Conservation (phyloP, 2,797 vertebrate species). For the Bradypodion ventrale region DNA sequence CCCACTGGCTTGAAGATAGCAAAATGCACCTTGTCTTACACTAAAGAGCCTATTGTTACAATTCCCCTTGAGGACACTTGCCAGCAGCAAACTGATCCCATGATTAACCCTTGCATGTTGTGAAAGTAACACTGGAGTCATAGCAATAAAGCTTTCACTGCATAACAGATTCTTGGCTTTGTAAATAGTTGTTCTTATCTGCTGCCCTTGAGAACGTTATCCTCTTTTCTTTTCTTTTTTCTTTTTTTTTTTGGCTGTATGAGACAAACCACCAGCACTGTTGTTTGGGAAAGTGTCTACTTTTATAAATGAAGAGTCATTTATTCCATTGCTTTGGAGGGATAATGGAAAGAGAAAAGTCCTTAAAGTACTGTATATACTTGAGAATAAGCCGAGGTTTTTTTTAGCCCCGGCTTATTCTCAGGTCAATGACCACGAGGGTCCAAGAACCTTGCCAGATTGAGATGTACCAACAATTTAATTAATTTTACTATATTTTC, state of each 20-base stretch:
- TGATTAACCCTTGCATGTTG: slow-evolving; percentile 77
- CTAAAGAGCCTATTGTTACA: slow-evolving; percentile 69
- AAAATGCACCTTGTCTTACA: slow-evolving; percentile 42
- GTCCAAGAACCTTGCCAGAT: too few relatives aligned
- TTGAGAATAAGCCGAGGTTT: too few relatives aligned
- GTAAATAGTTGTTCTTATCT: slow-evolving; percentile 71
- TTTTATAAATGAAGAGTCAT: slow-evolving; percentile 51
- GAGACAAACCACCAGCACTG: slow-evolving; percentile 60
- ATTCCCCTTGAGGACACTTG: slow-evolving; percentile 66
- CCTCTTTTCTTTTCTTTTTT: too few relatives aligned
- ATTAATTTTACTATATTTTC: too few relatives aligned
- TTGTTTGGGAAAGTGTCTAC: slow-evolving; percentile 46
- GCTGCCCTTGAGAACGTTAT: slow-evolving; percentile 58
- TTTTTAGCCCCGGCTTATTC: too few relatives aligned
- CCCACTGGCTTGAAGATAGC: slow-evolving; percentile 55
- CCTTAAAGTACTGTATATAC: too few relatives aligned
- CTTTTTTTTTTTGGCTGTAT: too few relatives aligned
- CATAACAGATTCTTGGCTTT: slow-evolving; percentile 64
- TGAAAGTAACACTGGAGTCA: slow-evolving; percentile 67
- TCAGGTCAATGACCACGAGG: too few relatives aligned
- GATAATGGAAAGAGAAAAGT: slow-evolving; percentile 28
- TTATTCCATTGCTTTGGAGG: slow-evolving; percentile 51
- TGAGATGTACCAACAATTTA: too few relatives aligned
- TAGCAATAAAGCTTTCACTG: slow-evolving; percentile 71
- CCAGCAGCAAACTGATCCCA: slow-evolving; percentile 71